Evolutionary conservation across 2,888 invertebrate species (phyloP).

Genomic region (Cephus pulcher): DNA sequence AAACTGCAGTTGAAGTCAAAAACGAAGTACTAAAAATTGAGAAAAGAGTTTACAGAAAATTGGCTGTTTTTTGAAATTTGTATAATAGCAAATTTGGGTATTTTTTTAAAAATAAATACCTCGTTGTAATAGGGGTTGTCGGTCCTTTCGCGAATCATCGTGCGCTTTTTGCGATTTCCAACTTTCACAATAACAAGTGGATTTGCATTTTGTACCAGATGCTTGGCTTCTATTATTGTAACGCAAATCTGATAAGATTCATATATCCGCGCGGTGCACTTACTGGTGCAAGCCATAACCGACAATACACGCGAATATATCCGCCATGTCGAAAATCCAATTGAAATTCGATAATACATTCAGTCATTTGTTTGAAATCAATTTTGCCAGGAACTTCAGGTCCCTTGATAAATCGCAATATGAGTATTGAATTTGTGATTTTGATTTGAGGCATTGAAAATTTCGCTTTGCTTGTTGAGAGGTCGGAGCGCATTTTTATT

Average conservation of each 20-base stretch:
- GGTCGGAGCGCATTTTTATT: neutral
- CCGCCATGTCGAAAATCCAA: neutral
- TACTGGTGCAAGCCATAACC: slow-evolving; percentile 15
- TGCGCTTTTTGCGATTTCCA: slow-evolving; percentile 73
- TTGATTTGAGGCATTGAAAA: neutral
- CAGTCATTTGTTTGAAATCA: neutral
- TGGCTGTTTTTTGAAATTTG: neutral
- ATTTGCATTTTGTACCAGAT: slow-evolving; percentile 70
- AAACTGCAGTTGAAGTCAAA: slow-evolving; percentile 74
- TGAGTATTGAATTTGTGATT: neutral
- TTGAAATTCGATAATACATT: neutral
- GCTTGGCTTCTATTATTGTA: slow-evolving; percentile 75
- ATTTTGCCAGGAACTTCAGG: neutral
- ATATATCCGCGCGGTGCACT: slow-evolving; percentile 7
- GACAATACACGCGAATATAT: neutral
- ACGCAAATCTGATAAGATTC: slow-evolving; percentile 71
- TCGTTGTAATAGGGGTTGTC: slow-evolving; percentile 78
- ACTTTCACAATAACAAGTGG: slow-evolving; percentile 74
- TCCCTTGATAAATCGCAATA: neutral
- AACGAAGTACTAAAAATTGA: slow-evolving; percentile 73
- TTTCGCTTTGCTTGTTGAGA: neutral
- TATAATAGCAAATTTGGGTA: neutral
- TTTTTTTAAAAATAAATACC: slow-evolving; percentile 63
- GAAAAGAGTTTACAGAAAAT: neutral
- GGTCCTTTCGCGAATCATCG: slow-evolving; percentile 70